Conservation (phyloP, 30 jellyfish, hydroid and myxozoan species). For the Pelagia noctiluca region DNA sequence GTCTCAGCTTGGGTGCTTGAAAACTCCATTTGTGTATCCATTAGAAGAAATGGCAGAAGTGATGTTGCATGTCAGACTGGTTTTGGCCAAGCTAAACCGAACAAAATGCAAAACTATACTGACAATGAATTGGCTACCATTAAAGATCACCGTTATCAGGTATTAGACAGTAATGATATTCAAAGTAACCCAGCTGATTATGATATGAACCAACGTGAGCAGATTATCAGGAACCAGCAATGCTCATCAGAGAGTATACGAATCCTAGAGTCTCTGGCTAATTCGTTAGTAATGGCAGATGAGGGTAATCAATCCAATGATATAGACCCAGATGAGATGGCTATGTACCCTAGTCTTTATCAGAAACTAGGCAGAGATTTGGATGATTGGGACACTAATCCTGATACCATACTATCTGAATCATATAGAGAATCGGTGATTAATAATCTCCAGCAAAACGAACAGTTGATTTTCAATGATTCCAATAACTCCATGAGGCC, state of each 20-base stretch:
- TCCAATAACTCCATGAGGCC: no score
- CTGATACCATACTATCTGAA: no score
- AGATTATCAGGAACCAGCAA: constrained; percentile 3
- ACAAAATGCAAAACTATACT: neutral
- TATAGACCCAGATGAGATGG: neutral
- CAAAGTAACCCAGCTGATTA: neutral
- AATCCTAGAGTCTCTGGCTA: constrained; percentile 62
- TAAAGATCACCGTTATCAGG: no score
- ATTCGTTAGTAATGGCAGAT: constrained; percentile 52
- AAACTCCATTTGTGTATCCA: constrained; percentile 52
- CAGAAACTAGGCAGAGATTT: no score
- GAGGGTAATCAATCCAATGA: constrained; percentile 12
- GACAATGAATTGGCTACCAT: no score
- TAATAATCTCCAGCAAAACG: no score
- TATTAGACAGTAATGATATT: no score
- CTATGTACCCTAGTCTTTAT: constrained; percentile 1
- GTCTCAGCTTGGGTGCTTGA: constrained; percentile 59
- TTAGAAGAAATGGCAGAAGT: constrained; percentile 53
- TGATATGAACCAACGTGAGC: neutral
- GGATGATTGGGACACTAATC: no score
- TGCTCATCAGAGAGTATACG: constrained; percentile 72
- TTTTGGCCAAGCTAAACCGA: constrained; percentile 6
- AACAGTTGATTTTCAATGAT: no score
- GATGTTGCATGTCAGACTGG: constrained; percentile 80
- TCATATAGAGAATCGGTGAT: no score